Evolutionary conservation across 1,140 invertebrate species (phyloP).

Genomic region (Octopus sinensis): DNA sequence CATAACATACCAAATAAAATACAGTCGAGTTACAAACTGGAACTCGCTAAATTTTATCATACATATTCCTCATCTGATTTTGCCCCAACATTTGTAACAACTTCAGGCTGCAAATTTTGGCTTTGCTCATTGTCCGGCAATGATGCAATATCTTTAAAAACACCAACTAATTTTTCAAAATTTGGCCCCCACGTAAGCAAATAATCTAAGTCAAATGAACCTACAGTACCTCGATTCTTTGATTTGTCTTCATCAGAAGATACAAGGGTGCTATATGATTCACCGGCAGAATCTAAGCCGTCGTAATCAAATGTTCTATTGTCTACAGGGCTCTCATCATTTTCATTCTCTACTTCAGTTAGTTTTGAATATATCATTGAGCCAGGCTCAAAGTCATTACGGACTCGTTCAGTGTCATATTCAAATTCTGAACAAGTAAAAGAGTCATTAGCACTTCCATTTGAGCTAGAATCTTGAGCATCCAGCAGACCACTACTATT

Average conservation of each 20-base stretch:
- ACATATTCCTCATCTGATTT: conserved; percentile 32
- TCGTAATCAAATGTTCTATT: conserved; percentile 64
- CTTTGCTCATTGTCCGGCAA: conserved; percentile 65
- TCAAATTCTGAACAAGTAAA: conserved; percentile 98
- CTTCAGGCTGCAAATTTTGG: conserved; percentile 10
- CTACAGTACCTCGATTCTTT: conserved; percentile 58
- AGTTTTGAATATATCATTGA: conserved; percentile 72
- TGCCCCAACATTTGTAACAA: conserved; percentile 15
- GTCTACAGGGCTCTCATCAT: conserved; percentile 36
- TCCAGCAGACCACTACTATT: conserved; percentile 49
- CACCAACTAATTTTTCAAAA: conserved; percentile 89
- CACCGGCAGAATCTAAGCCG: conserved; percentile 87
- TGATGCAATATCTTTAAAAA: conserved; percentile 94
- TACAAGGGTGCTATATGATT: conserved; percentile 86
- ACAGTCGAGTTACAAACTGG: too few species aligned
- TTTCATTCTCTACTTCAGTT: conserved; percentile 60
- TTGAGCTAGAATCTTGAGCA: conserved; percentile 72
- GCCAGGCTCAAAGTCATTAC: conserved; percentile 58
- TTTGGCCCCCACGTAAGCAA: conserved; percentile 93
- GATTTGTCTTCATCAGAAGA: conserved; percentile 82
- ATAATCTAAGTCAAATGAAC: conserved; percentile 86
- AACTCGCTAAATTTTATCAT: not conserved
- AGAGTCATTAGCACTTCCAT: conserved; percentile 93
- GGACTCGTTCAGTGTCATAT: conserved; percentile 72
- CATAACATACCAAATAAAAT: too few species aligned